Percentiles rank a stretch among this genome's conserved stretches.
Conservation (phyloP, 2,113 vertebrate genomes). For the Falcunculus frontatus region DNA sequence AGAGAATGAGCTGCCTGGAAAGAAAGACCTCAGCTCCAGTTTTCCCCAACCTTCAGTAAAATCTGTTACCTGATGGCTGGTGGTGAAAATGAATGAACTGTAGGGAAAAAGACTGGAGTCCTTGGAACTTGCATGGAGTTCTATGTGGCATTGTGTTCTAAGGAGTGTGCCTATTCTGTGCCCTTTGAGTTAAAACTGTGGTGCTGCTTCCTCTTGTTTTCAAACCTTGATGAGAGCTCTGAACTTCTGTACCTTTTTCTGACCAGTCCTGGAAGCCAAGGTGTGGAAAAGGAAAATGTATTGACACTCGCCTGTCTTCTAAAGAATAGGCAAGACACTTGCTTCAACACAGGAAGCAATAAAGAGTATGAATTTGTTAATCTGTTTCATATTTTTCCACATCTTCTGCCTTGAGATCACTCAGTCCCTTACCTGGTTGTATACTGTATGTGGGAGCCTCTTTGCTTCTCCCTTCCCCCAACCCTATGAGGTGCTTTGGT, state of each 20-base stretch:
- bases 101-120: fast-evolving
- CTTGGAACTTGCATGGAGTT: background rate
- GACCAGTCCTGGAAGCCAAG: background rate
- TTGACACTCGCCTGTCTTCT: background rate
- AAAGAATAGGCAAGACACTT: background rate
- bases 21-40: background rate
- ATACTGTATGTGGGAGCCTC: background rate
- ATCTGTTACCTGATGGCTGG: background rate
- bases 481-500: background rate
- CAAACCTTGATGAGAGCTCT: background rate
- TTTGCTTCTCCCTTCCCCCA: fast-evolving
- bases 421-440: background rate
- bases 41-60: fast-evolving
- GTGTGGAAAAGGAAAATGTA: background rate
- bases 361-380: background rate
- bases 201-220: background rate
- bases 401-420: background rate
- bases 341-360: background rate
- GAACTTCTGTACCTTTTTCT: background rate
- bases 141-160: background rate
- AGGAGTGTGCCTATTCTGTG: background rate
- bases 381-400: background rate
- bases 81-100: background rate
- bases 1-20: background rate
- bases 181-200: fast-evolving